Evolutionary conservation across 2,113 vertebrate genomes (phyloP).

Genomic region (Hiodon alosoides): DNA sequence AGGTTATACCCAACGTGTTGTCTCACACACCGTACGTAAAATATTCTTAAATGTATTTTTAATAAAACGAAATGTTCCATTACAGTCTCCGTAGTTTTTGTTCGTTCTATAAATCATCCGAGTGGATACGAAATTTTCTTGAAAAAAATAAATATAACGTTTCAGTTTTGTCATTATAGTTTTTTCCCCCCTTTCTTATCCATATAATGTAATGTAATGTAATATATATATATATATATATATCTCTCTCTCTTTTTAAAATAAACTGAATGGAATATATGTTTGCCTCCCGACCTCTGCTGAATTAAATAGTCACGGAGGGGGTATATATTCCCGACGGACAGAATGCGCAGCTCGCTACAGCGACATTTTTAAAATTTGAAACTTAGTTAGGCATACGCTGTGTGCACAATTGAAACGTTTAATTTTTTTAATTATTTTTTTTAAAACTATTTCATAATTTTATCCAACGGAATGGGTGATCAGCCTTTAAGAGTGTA

Average conservation of each 20-base stretch:
- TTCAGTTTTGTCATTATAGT: background rate
- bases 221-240: no score
- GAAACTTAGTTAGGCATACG: background rate
- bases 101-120: constrained; percentile 12
- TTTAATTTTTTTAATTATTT: background rate
- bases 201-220: no score
- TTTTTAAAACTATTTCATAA: background rate
- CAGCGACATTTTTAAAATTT: constrained; percentile 7
- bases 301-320: background rate
- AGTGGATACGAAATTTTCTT: background rate
- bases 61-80: background rate
- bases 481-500: constrained; percentile 60
- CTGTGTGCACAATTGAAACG: no score
- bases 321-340: constrained; percentile 30
- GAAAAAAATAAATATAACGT: constrained; percentile 22
- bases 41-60: no score
- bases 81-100: background rate
- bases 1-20: no score
- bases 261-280: no score
- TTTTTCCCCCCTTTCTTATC: background rate
- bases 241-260: no score
- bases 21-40: no score
- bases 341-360: constrained; percentile 16
- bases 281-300: no score
- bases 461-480: constrained; percentile 42